Conservation (phyloP, 1,140 invertebrate genomes). For the Protaetia brevitarsis region DNA sequence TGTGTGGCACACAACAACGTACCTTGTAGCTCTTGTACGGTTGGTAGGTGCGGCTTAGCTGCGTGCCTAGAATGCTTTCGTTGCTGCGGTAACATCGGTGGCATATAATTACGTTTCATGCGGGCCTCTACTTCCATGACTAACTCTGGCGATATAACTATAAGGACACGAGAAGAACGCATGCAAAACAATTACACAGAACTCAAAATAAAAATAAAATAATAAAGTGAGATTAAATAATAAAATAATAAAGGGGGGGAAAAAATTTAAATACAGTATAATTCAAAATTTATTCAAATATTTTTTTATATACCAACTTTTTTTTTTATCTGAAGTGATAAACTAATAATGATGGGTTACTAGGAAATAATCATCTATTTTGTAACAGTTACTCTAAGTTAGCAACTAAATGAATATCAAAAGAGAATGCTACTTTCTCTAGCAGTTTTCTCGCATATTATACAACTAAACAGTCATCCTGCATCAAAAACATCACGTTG, state of each 20-base stretch:
- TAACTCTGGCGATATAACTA: constrained; percentile 82
- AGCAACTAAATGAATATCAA: too few species aligned
- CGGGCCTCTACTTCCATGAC: constrained; percentile 83
- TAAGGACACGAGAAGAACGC: constrained; percentile 47
- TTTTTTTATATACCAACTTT: too few species aligned
- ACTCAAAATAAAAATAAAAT: constrained; percentile 43
- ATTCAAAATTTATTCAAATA: too few species aligned
- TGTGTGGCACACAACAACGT: constrained; percentile 38
- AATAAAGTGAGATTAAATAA: neutral
- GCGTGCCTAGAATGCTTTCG: constrained; percentile 45
- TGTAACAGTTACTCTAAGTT: too few species aligned
- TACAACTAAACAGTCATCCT: too few species aligned
- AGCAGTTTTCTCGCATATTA: too few species aligned
- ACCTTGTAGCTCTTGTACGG: constrained; percentile 56
- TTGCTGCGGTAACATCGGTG: constrained; percentile 45
- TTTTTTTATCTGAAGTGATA: too few species aligned
- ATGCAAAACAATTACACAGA: constrained; percentile 51
- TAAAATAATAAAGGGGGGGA: neutral
- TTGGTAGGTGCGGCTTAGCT: constrained; percentile 52
- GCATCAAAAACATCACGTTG: too few species aligned
- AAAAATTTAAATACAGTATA: neutral
- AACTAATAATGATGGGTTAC: too few species aligned
- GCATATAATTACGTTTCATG: constrained; percentile 67
- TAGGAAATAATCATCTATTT: too few species aligned
- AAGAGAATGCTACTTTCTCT: too few species aligned